phyloP scores from a whole-genome alignment of 2,113 vertebrate species.

The Neodon shergylaensis region DNA sequence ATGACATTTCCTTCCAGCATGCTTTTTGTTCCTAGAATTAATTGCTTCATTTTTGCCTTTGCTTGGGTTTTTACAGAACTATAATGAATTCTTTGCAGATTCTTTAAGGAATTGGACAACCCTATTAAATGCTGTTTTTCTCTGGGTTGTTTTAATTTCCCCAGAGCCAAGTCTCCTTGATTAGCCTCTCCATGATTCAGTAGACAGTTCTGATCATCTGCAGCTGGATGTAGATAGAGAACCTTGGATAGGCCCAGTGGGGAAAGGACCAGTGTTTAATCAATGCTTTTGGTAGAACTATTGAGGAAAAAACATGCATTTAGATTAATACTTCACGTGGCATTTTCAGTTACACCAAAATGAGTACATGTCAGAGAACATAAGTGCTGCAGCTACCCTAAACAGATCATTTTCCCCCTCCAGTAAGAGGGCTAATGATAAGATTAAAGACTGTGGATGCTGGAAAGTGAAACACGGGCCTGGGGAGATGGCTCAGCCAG shows the following conservation, averaged over 20 bases:
- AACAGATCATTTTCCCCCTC: not conserved
- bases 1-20: not conserved
- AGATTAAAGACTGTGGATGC: not conserved
- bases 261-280: not conserved
- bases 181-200: not conserved
- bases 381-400: not conserved
- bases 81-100: slow-evolving; percentile 16
- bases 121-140: not conserved
- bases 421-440: not conserved
- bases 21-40: not conserved
- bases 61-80: not conserved
- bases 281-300: not conserved
- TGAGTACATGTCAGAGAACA: not conserved
- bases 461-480: not conserved
- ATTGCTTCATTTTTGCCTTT: slow-evolving; percentile 2
- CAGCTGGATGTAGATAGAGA: not conserved
- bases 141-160: not conserved
- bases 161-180: not conserved
- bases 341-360: not conserved
- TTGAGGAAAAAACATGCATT: not conserved
- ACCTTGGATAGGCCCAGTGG: too few species aligned
- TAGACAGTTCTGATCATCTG: not conserved
- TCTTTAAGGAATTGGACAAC: not conserved
- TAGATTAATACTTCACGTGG: not conserved
- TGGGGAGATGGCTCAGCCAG: not conserved